These are phyloP conservation scores for Nomada fucata DNA, from an alignment of 2,888 invertebrate genomes.

Conservation along the genomic window DNA sequence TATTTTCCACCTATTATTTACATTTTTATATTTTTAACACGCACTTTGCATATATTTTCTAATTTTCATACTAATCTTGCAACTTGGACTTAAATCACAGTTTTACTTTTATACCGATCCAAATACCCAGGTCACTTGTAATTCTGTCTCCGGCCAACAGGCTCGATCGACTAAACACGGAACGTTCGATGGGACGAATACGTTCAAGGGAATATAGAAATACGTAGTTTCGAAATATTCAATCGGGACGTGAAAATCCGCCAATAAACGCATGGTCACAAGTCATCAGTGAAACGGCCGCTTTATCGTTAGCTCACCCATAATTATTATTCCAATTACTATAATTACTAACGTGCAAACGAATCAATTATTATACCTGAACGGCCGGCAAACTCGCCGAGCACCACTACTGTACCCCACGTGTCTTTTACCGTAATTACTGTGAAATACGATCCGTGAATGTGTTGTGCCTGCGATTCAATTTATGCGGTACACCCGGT, in stretches of 20 bases:
- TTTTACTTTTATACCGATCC: too few relatives aligned
- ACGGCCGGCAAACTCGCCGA: slow-evolving; percentile 55
- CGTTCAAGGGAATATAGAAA: neutral
- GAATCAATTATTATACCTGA: slow-evolving; percentile 64
- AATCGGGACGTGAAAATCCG: neutral
- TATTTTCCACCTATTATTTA: too few relatives aligned
- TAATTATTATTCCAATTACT: slow-evolving; percentile 63
- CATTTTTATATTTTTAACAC: too few relatives aligned
- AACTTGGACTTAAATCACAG: too few relatives aligned
- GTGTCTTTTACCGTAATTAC: slow-evolving; percentile 19
- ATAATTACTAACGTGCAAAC: slow-evolving; percentile 57
- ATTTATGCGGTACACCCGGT: slow-evolving; percentile 53
- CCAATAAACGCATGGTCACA: slow-evolving; percentile 3
- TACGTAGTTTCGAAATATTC: slow-evolving; percentile 4
- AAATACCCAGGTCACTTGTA: too few relatives aligned
- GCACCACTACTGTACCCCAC: slow-evolving; percentile 7
- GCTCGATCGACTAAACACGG: neutral
- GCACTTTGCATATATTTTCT: too few relatives aligned
- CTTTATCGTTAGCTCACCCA: slow-evolving; percentile 47
- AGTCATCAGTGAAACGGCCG: neutral
- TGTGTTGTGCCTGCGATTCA: slow-evolving; percentile 3
- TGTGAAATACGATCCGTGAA: slow-evolving; percentile 25
- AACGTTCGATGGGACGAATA: neutral
- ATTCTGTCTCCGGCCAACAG: neutral
- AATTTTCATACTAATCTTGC: too few relatives aligned